Conservation (phyloP, 2,888 invertebrate species). For the Malthinus seriepunctatus region DNA sequence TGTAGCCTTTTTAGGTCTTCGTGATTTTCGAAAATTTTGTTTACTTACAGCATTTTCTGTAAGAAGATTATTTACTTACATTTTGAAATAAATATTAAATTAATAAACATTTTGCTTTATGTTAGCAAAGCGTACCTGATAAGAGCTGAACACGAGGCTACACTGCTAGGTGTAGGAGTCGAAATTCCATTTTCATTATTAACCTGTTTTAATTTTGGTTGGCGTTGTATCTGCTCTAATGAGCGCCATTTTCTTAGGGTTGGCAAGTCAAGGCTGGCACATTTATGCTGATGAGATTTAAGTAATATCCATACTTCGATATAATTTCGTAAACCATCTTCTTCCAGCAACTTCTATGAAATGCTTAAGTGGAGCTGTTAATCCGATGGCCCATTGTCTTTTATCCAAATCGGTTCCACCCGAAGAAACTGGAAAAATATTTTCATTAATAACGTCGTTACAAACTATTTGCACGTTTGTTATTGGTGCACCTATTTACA, state of each 20-base stretch:
- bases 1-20: no score
- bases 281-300: constrained; percentile 57
- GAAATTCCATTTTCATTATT: no score
- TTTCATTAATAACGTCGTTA: constrained; percentile 67
- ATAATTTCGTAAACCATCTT: constrained; percentile 9
- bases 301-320: constrained; percentile 22
- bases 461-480: constrained; percentile 67
- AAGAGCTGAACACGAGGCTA: no score
- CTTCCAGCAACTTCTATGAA: constrained; percentile 57
- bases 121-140: no score
- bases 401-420: constrained; percentile 64
- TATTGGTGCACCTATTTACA: constrained; percentile 64
- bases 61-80: no score
- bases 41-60: no score
- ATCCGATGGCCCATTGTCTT: constrained; percentile 63
- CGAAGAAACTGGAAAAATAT: constrained; percentile 65
- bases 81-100: no score
- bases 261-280: constrained; percentile 56
- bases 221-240: constrained; percentile 43
- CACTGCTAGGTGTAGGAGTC: no score
- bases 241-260: constrained; percentile 43
- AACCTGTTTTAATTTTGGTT: constrained; percentile 53
- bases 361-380: constrained; percentile 58
- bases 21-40: no score
- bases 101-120: no score